These are phyloP conservation scores for Diploscapter pachys DNA, from an alignment of 1,140 invertebrate species.

Conservation along the genomic window DNA sequence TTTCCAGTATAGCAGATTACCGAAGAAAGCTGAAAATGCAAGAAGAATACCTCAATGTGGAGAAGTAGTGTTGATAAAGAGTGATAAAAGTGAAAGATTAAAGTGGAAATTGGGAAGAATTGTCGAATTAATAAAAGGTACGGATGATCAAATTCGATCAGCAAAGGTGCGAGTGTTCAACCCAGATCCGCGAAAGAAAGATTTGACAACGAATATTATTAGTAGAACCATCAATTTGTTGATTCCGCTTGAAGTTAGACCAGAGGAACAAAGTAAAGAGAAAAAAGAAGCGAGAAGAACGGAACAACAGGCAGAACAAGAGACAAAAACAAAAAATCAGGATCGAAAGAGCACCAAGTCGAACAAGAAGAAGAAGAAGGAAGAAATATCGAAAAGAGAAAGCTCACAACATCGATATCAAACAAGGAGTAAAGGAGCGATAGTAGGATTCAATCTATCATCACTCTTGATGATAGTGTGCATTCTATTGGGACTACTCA, in stretches of 20 bases:
- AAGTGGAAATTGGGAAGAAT: constrained; percentile 22
- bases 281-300: not conserved
- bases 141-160: constrained; percentile 13
- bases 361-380: too few relatives aligned
- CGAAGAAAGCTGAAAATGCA: not conserved
- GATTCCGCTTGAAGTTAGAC: constrained; percentile 14
- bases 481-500: too few relatives aligned
- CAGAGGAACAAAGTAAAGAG: not conserved
- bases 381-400: too few relatives aligned
- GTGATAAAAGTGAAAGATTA: constrained; percentile 6
- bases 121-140: constrained; percentile 9
- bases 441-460: too few relatives aligned
- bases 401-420: too few relatives aligned
- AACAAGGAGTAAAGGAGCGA: too few relatives aligned
- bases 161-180: not conserved
- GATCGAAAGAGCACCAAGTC: too few relatives aligned
- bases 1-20: not conserved
- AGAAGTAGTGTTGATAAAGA: constrained; percentile 16
- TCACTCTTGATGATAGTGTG: too few relatives aligned
- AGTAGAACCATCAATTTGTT: constrained; percentile 14
- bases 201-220: not conserved
- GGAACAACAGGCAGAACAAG: not conserved
- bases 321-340: too few relatives aligned
- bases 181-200: not conserved
- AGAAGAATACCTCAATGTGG: constrained; percentile 1